Conservation (phyloP, 2,888 invertebrate genomes). For the Zonitis immaculata region DNA sequence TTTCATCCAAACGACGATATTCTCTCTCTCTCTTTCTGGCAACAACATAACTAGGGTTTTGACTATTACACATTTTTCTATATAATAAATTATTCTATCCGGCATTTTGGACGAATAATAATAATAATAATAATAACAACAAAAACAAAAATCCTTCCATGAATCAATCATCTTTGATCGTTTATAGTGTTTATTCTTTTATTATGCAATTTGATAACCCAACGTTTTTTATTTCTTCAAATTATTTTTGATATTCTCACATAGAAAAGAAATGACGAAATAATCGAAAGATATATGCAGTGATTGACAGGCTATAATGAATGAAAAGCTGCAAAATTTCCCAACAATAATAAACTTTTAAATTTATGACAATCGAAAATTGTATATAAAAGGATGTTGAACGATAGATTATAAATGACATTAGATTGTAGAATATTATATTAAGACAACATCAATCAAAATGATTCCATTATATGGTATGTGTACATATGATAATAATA, state of each 20-base stretch:
- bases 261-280: too few species aligned
- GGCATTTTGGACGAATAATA: background rate
- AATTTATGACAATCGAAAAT: background rate
- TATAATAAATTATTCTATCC: background rate
- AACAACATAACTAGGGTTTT: background rate
- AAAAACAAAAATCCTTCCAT: background rate
- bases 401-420: conserved; percentile 15
- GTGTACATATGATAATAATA: too few species aligned
- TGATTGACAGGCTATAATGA: background rate
- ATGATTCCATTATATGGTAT: conserved; percentile 12
- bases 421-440: conserved; percentile 17
- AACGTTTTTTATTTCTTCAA: too few species aligned
- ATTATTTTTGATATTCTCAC: too few species aligned
- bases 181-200: too few species aligned
- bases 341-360: background rate
- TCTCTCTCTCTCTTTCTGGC: too few species aligned
- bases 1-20: too few species aligned
- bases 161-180: too few species aligned
- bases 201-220: too few species aligned
- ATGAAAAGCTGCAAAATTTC: background rate
- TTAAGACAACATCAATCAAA: conserved; percentile 20
- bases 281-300: background rate
- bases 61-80: background rate
- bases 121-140: background rate
- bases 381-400: background rate